Conservation (phyloP, 2,797 vertebrate genomes). For the Astyanax mexicanus region DNA sequence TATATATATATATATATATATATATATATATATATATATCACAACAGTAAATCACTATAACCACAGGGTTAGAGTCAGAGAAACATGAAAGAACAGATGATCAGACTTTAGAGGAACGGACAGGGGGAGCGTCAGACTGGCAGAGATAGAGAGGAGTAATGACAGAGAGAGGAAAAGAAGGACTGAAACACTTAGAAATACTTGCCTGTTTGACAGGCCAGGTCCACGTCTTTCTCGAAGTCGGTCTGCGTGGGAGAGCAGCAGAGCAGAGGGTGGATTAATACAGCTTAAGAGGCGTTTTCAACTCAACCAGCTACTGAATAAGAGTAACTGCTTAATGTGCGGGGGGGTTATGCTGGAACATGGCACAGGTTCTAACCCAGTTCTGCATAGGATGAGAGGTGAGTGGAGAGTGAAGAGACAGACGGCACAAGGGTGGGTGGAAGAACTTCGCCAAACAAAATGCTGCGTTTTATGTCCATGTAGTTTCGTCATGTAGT, state of each 20-base stretch:
- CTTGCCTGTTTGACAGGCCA: constrained; percentile 98
- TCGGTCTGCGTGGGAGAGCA: constrained; percentile 88
- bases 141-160: background rate
- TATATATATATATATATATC: too few relatives aligned
- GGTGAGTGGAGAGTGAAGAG: constrained; percentile 15
- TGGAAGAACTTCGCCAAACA: constrained; percentile 18
- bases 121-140: constrained; percentile 29
- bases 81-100: constrained; percentile 26
- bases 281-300: constrained; percentile 9
- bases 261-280: constrained; percentile 59
- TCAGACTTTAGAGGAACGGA: constrained; percentile 13
- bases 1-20: too few relatives aligned
- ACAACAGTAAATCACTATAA: constrained; percentile 41
- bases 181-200: constrained; percentile 10
- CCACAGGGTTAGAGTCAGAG: constrained; percentile 53
- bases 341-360: background rate
- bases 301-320: background rate
- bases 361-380: background rate
- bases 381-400: constrained; percentile 12
- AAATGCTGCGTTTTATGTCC: constrained; percentile 20
- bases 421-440: constrained; percentile 10
- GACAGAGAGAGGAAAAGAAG: background rate
- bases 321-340: background rate
- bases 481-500: constrained; percentile 11
- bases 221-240: constrained; percentile 99